Conservation (phyloP, 2,113 vertebrate species). For the Tychaedon coryphoeus region DNA sequence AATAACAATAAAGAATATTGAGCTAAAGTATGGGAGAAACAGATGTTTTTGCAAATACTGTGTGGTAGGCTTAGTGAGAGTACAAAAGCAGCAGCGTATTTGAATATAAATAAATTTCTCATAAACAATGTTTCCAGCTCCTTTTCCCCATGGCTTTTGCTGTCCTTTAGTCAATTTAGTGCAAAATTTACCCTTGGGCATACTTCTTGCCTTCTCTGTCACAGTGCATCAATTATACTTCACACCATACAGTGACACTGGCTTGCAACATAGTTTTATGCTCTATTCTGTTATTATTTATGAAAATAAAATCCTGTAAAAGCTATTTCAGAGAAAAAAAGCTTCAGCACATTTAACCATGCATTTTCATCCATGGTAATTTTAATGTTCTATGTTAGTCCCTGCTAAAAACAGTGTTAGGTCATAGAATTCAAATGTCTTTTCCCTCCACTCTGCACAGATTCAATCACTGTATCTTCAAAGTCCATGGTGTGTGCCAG, state of each 20-base stretch:
- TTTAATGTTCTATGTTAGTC: background rate
- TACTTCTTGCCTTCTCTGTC: slow-evolving; percentile 11
- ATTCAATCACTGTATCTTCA: slow-evolving; percentile 30
- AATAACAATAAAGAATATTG: background rate
- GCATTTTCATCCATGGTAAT: background rate
- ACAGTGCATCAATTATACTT: slow-evolving; percentile 15
- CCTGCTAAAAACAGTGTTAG: background rate
- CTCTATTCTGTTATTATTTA: background rate
- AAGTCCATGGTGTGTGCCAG: slow-evolving; percentile 6
- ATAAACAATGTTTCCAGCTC: background rate
- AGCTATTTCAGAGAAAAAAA: background rate
- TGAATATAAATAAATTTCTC: slow-evolving; percentile 35
- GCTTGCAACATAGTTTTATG: background rate
- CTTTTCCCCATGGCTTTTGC: background rate
- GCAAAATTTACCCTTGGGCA: slow-evolving; percentile 18
- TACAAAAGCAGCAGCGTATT: background rate
- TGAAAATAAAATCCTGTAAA: background rate
- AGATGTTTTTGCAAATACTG: slow-evolving; percentile 47
- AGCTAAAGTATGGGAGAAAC: background rate
- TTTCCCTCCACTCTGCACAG: background rate
- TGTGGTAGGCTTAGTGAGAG: background rate
- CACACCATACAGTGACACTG: background rate
- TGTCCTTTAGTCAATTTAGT: background rate
- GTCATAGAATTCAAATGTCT: background rate
- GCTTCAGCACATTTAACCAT: background rate